phyloP scores from a whole-genome alignment of 1,140 invertebrate genomes.

The Calliphora vicina region DNA sequence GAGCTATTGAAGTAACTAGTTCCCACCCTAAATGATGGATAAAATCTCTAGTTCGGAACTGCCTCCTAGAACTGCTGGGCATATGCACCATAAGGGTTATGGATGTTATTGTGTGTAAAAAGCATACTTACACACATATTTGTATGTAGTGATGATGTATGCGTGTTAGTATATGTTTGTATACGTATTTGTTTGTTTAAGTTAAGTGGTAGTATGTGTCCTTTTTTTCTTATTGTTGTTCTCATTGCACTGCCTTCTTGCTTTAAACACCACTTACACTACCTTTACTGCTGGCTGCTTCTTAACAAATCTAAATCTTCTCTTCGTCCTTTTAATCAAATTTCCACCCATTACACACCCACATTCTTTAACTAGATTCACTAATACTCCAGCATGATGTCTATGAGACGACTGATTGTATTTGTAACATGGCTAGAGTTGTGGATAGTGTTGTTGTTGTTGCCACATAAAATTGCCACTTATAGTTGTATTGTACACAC shows the following conservation, averaged over 20 bases:
- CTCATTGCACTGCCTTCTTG: background rate
- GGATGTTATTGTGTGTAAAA: background rate
- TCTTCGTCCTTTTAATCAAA: background rate
- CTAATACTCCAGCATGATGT: background rate
- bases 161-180: background rate
- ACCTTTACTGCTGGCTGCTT: background rate
- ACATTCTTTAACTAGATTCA: background rate
- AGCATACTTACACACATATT: background rate
- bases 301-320: background rate
- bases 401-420: background rate
- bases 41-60: no score
- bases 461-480: constrained; percentile 7
- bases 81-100: background rate
- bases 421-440: background rate
- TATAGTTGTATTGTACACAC: background rate
- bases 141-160: background rate
- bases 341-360: background rate
- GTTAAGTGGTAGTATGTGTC: constrained; percentile 3
- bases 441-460: background rate
- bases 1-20: no score
- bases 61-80: no score
- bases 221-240: background rate
- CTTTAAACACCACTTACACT: background rate
- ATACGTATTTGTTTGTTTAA: background rate
- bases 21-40: no score